phyloP scores from a whole-genome alignment of 2,888 invertebrate species.

The Oligia latruncula region DNA sequence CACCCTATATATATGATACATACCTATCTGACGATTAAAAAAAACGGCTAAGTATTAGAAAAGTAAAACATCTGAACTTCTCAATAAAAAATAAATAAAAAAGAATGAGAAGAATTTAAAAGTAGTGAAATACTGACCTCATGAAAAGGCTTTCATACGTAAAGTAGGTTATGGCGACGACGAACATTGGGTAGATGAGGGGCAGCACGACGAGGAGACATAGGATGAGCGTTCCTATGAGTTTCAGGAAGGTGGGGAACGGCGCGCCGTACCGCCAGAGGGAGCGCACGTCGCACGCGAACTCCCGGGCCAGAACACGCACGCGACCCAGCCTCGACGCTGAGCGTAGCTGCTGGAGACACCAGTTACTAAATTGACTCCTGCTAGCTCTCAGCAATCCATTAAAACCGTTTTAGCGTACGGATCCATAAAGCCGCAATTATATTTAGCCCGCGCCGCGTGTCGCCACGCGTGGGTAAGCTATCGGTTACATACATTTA shows the following conservation, averaged over 20 bases:
- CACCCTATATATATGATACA: too few species aligned
- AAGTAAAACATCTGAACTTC: too few species aligned
- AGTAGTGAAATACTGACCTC: slow-evolving; percentile 74
- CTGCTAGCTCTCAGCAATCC: neutral
- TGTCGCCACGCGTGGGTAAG: too few species aligned
- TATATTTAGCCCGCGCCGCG: too few species aligned
- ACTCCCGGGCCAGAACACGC: slow-evolving; percentile 80
- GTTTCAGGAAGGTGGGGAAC: slow-evolving; percentile 87
- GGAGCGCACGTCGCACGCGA: slow-evolving; percentile 79
- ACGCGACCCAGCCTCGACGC: slow-evolving; percentile 80
- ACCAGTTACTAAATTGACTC: slow-evolving; percentile 30
- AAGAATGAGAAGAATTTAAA: neutral
- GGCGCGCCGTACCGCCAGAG: slow-evolving; percentile 87
- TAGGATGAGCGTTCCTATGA: slow-evolving; percentile 83
- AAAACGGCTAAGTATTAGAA: too few species aligned
- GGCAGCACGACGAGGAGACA: slow-evolving; percentile 83
- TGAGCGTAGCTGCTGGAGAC: slow-evolving; percentile 80
- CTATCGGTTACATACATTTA: too few species aligned
- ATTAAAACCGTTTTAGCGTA: neutral
- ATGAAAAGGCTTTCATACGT: slow-evolving; percentile 82
- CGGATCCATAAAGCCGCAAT: neutral
- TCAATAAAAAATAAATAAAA: too few species aligned
- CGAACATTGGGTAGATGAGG: slow-evolving; percentile 83
- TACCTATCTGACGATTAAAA: too few species aligned
- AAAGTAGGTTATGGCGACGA: slow-evolving; percentile 80